Percentiles rank a stretch among this genome's conserved stretches.
Evolutionary conservation across 2,888 invertebrate species (phyloP).

Genomic region (Pristionchus japonicus): DNA sequence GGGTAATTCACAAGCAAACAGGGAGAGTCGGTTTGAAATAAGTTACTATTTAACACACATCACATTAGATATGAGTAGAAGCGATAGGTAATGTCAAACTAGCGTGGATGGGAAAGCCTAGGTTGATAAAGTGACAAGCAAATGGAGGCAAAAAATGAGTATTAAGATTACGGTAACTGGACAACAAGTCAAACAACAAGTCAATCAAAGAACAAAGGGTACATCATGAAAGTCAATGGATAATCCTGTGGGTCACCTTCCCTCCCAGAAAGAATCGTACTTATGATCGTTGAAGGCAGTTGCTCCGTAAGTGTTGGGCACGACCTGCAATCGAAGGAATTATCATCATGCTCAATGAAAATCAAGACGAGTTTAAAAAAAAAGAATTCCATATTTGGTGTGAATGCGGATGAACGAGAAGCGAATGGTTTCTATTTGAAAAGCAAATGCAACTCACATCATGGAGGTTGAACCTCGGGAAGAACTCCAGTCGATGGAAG

Average conservation of each 20-base stretch:
- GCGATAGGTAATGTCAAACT: background rate
- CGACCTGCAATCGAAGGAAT: constrained; percentile 51
- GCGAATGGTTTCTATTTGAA: background rate
- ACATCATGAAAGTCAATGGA: background rate
- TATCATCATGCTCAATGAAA: background rate
- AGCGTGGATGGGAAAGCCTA: background rate
- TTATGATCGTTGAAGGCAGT: constrained; percentile 70
- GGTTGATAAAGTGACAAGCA: background rate
- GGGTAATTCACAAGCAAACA: background rate
- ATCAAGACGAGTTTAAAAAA: background rate
- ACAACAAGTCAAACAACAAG: background rate
- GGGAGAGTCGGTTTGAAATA: background rate
- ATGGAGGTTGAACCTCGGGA: constrained; percentile 62
- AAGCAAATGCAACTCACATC: constrained; percentile 59
- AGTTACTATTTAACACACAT: constrained; percentile 24
- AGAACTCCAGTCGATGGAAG: constrained; percentile 78
- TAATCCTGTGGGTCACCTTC: constrained; percentile 46
- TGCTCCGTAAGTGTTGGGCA: constrained; percentile 72
- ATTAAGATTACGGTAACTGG: background rate
- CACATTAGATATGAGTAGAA: constrained; percentile 20
- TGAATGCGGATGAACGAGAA: too few relatives aligned
- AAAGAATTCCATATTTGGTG: too few relatives aligned
- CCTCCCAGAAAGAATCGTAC: constrained; percentile 73
- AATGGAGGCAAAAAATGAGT: background rate
- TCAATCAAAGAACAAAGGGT: background rate